Evolutionary conservation across 2,797 vertebrate species (phyloP), one percentile per base, ranked within the genome.

Genomic region (Eupleurogrammus muticus): DNA sequence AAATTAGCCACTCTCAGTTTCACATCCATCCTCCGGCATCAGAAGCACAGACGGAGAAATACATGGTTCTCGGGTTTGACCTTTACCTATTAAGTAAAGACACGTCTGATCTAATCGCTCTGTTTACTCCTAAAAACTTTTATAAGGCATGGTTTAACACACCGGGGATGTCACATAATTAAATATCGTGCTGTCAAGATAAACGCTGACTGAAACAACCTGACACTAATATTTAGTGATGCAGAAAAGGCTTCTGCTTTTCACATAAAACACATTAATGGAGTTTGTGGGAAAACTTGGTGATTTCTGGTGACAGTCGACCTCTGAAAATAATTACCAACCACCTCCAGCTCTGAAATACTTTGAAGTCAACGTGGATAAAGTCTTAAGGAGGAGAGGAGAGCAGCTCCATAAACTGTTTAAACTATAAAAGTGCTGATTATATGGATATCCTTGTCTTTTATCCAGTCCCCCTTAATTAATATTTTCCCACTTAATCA

Each of bases 111-210:
- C 49, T 7, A 36, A 60, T 66, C 67, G 5, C 38, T 80, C 16
- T 42, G 21, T 69, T 74, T 76, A 62, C 42, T 63, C 54, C 66
- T 19, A 64, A 46, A 59, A 72, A 78, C 49, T 66, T 81, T 80
- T 74, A 67, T 13, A 48, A 16, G 59, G 24, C 1, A 9, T 42
- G 56, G 57, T 66, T 70, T 44, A 77, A 59, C 44, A 74, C 40
- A 36, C 42, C 57, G 49, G 49, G 67, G 21, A 21, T 81, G 52
- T 24, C 66, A 59, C 61, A 51, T 83, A 80, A 84, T 87, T 85
- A 81, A 80, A 88, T 70, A 75, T 78, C 66, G 70, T 66, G 53
- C 84, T 64, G 75, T 51, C 5, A 53, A 53, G 60, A 56, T 71
- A 40, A 80, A 77, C 2, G 28, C 68, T 52, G 73, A 63, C 65